Base-by-base conservation (phyloP, 2,797 vertebrate genomes). In the Aphelocoma californica region DNA sequence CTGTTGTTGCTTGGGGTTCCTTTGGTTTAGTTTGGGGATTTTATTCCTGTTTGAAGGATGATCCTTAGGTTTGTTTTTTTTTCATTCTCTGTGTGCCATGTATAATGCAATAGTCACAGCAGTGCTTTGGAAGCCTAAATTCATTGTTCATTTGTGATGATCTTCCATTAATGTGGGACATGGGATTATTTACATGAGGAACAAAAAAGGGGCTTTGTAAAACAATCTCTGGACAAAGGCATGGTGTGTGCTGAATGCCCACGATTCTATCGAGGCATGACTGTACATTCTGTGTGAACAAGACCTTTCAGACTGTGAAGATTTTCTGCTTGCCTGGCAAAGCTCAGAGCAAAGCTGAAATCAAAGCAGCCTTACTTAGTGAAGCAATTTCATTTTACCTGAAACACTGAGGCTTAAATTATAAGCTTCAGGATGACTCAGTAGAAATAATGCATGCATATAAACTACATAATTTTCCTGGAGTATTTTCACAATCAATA, bases 401-500 rank as follows among this genome's bases (percentile, higher is more conserved):
- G 93, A 95, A 96, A 97, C 93, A 97, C 81, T 92, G 91, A 96
- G 81, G 91, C 93, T 97, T 96, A 97, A 96, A 96, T 95, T 95
- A 95, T 96, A 97, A 97, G 95, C 91, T 96, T 95, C 79, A 86
- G 88, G 93, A 97, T 96, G 96, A 97, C 93, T 97, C 96, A 92
- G 92, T 95, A 96, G 94, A 97, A 95, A 88, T 95, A 96, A 96
- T 96, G 86, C 91, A 92, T 96, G 92, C 89, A 96, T 96, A 97
- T 93, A 97, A 97, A 97, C 88, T 88, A 95, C 96, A 91, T 94
- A 38, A 97, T 97, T 97, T 97, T 96, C 92, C 78, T 57, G 65
- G 86, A 88, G 81, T 92, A 93, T 96, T 97, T 95, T 97, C 77
- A 91, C 96, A 96, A 95, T 97, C 96, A 95, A 92, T 96, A 97